phyloP scores from a whole-genome alignment of 2,888 invertebrate species.

The Dastarcus helophoroides region DNA sequence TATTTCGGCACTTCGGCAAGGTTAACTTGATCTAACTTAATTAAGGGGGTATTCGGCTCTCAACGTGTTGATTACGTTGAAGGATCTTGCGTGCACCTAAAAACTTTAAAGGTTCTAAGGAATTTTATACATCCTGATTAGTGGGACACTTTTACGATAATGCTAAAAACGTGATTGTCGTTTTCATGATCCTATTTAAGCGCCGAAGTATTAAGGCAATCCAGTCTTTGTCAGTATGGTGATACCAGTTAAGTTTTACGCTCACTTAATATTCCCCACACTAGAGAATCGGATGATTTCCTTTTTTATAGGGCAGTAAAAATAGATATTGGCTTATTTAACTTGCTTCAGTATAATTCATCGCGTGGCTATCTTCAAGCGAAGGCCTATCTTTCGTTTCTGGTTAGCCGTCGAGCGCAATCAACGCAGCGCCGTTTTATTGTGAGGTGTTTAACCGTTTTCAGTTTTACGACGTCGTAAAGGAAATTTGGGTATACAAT shows the following conservation, averaged over 20 bases:
- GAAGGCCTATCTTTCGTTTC: no score
- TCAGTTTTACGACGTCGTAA: slow-evolving; percentile 19
- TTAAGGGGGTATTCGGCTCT: no score
- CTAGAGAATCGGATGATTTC: neutral
- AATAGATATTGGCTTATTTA: slow-evolving; percentile 5
- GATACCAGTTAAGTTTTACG: slow-evolving; percentile 1
- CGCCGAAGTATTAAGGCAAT: no score
- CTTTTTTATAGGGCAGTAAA: slow-evolving; percentile 2
- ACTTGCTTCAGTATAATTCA: slow-evolving; percentile 7
- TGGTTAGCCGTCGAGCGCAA: slow-evolving; percentile 6
- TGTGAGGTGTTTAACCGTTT: slow-evolving; percentile 19
- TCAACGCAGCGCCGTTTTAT: slow-evolving; percentile 14
- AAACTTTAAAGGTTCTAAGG: no score
- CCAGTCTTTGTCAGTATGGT: slow-evolving; percentile 1
- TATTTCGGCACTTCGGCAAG: no score
- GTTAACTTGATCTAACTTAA: no score
- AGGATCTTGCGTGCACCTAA: no score
- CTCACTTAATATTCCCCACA: neutral
- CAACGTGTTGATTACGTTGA: no score
- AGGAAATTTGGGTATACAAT: slow-evolving; percentile 17
- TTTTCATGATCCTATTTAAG: slow-evolving; percentile 4
- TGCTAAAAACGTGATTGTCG: no score
- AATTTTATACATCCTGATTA: no score
- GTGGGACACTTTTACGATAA: no score
- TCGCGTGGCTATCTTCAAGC: slow-evolving; percentile 5